Base-by-base conservation (phyloP, 2,888 invertebrate genomes). In the Megalurothrips usitatus region DNA sequence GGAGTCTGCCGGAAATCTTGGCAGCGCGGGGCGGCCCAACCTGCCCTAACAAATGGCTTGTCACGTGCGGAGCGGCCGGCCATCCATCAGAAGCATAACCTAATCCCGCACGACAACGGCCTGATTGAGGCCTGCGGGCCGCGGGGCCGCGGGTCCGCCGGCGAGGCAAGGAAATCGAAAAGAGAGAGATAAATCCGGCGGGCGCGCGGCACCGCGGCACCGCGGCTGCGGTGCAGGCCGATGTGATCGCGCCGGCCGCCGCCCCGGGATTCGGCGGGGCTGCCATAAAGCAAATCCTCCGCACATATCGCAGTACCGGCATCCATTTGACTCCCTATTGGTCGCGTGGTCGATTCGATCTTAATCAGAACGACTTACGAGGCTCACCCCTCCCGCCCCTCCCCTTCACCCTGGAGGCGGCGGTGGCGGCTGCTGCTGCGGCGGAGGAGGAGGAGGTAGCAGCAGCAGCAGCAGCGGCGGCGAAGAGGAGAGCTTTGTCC, bases 311-410 rank as follows among this genome's bases (percentile, higher is more conserved):
- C 23, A 10, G 23, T 23, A 11, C 11, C 68, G 26, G 23, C 23
- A n/a, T 68, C 68, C 68, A 58, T 58, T 58, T 58, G 58, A 23
- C 23, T 68, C 68, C 68, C 68, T 23, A 68, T 68, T 68, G 68
- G 68, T 68, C 68, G 68, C 68, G 68, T 23, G 68, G 68, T 68
- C 23, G 68, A 68, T 68, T 68, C 68, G 68, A 68, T 68, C 68
- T 68, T 68, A 68, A 68, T 68, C 68, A 68, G 68, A 68, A 23
- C 68, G 68, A 68, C 68, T 68, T 26, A 23, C 68, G 68, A 26
- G 68, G 68, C n/a, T 11, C 23, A 68, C 68, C 68, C 26, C 26
- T 26, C 26, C n/a, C 11, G n/a, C 26, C n/a, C 23, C 68, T 68
- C 23, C 23, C 68, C 23, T 23, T 11, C 68, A 8, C 68, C 11